These are phyloP conservation scores for Chaenogobius annularis DNA, from an alignment of 2,113 vertebrate genomes.

Conservation along the genomic window DNA sequence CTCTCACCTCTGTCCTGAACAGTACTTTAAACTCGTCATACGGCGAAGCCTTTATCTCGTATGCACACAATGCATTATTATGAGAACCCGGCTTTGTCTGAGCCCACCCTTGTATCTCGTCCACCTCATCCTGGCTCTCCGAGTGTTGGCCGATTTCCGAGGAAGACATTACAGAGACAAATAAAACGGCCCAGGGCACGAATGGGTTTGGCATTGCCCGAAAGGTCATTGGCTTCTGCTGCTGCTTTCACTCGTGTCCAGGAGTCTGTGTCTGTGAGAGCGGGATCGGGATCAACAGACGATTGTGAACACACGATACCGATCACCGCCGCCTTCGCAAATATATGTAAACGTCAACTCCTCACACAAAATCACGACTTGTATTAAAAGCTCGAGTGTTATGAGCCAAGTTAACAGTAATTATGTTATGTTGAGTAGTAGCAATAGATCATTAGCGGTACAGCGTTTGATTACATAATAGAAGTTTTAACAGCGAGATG, in stretches of 20 bases:
- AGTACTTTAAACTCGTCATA: conserved; percentile 31
- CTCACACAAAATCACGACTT: background rate
- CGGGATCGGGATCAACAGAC: conserved; percentile 43
- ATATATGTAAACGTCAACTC: conserved; percentile 64
- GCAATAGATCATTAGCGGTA: no score
- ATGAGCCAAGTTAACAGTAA: background rate
- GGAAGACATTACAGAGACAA: conserved; percentile 74
- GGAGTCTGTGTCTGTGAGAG: conserved; percentile 14
- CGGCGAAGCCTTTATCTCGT: conserved; percentile 36
- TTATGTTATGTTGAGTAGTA: background rate
- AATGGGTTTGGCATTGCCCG: conserved; percentile 62
- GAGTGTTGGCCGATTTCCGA: conserved; percentile 55
- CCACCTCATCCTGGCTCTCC: conserved; percentile 47
- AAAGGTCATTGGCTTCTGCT: conserved; percentile 70
- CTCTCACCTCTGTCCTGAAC: no score
- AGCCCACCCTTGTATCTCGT: conserved; percentile 42
- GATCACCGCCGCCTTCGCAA: conserved; percentile 34
- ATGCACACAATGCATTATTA: conserved; percentile 19
- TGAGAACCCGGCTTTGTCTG: conserved; percentile 42
- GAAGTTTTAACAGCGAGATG: no score
- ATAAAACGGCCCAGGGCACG: conserved; percentile 64
- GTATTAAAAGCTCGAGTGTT: background rate
- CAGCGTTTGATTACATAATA: no score
- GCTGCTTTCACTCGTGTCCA: conserved; percentile 33
- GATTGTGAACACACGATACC: conserved; percentile 50